Percentiles rank a stretch among this genome's conserved stretches.
Conservation (phyloP, 2,888 invertebrate genomes). For the Sipha maydis region DNA sequence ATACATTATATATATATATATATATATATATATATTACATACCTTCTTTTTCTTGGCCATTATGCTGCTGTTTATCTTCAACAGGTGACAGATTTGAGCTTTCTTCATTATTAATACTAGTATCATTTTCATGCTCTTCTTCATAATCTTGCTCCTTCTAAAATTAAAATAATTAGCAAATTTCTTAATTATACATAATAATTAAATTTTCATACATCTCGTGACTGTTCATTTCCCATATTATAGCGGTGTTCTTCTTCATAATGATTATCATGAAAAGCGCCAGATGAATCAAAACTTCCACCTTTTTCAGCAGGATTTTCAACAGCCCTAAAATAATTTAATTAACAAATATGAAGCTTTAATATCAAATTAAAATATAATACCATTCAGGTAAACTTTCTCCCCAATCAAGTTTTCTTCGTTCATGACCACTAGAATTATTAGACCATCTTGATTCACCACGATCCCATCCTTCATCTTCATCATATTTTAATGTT, state of each 20-base stretch:
- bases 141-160: constrained; percentile 51
- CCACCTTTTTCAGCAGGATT: constrained; percentile 88
- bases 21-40: too few relatives aligned
- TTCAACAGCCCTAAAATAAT: constrained; percentile 77
- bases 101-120: constrained; percentile 38
- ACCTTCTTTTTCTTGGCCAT: constrained; percentile 59
- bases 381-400: constrained; percentile 62
- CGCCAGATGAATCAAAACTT: constrained; percentile 92
- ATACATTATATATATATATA: too few relatives aligned
- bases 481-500: constrained; percentile 54
- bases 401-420: constrained; percentile 62
- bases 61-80: constrained; percentile 41
- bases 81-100: constrained; percentile 20
- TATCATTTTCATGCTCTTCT: constrained; percentile 31
- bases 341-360: background rate
- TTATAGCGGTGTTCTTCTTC: constrained; percentile 71
- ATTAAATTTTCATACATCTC: constrained; percentile 48
- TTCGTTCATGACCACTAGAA: constrained; percentile 46
- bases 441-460: constrained; percentile 56
- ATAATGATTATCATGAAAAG: constrained; percentile 80
- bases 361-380: background rate
- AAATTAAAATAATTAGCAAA: constrained; percentile 21
- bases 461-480: constrained; percentile 59
- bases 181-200: background rate
- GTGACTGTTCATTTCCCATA: constrained; percentile 62